Percentiles rank a stretch among this genome's conserved stretches.
phyloP scores from a whole-genome alignment of 2,888 invertebrate species.

The Dasysyrphus albostriatus region DNA sequence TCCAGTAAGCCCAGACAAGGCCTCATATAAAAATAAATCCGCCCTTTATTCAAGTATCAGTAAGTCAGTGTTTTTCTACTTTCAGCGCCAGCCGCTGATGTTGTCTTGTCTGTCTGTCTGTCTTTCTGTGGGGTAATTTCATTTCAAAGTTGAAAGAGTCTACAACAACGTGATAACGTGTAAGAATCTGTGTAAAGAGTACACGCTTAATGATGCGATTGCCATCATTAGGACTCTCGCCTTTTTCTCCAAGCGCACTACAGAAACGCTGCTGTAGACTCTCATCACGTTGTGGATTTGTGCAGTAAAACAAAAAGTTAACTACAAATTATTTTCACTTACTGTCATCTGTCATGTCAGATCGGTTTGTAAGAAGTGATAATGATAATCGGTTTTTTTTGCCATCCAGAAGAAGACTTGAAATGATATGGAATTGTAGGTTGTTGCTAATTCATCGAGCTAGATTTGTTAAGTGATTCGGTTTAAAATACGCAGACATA shows the following conservation, averaged over 20 bases:
- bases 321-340: conserved; percentile 66
- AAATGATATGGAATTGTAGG: conserved; percentile 53
- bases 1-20: background rate
- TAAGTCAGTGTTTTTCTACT: conserved; percentile 14
- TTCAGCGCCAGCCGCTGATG: conserved; percentile 25
- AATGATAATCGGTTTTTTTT: conserved; percentile 17
- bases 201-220: conserved; percentile 59
- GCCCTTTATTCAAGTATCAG: conserved; percentile 1
- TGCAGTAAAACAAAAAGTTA: conserved; percentile 32
- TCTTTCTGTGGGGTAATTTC: conserved; percentile 30
- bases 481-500: background rate
- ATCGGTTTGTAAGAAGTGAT: conserved; percentile 25
- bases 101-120: conserved; percentile 26
- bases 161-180: conserved; percentile 48
- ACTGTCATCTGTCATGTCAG: conserved; percentile 45
- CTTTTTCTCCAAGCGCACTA: background rate
- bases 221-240: conserved; percentile 63
- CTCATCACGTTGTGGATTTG: conserved; percentile 42
- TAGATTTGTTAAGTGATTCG: conserved; percentile 54
- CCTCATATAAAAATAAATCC: background rate
- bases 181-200: conserved; percentile 57
- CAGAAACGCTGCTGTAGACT: conserved; percentile 49
- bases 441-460: conserved; percentile 53
- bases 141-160: background rate
- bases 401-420: background rate